Evolutionary conservation across 37 sponge, comb jelly and placozoan genomes (phyloP).

Genomic region (Halisarca cf. caerulea): DNA sequence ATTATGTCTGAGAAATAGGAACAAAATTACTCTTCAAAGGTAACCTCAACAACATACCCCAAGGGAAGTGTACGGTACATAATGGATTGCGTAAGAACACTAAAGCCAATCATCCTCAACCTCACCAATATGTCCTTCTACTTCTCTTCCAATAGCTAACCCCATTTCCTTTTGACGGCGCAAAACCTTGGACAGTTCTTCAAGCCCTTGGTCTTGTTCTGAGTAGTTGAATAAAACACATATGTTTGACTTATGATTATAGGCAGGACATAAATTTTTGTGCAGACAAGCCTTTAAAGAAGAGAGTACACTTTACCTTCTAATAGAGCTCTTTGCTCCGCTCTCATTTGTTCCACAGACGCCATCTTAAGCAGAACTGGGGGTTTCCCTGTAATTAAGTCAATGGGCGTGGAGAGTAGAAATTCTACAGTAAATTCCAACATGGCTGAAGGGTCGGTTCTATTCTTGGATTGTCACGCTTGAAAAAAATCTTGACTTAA

Average conservation of each 20-base stretch:
- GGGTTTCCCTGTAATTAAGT: slow-evolving; percentile 7
- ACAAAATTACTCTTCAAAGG: neutral
- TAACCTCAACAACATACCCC: neutral
- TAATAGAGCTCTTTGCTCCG: slow-evolving; percentile 53
- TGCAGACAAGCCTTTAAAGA: neutral
- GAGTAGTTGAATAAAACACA: too few relatives aligned
- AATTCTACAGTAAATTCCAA: neutral
- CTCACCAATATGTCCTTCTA: slow-evolving; percentile 81
- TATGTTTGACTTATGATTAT: too few relatives aligned
- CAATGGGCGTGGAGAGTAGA: neutral
- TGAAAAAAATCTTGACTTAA: neutral
- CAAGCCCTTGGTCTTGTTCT: slow-evolving; percentile 90
- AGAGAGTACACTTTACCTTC: slow-evolving; percentile 6
- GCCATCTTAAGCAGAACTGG: slow-evolving; percentile 1
- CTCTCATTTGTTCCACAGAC: slow-evolving; percentile 34
- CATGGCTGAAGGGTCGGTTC: slow-evolving; percentile 9
- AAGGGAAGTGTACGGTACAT: too few relatives aligned
- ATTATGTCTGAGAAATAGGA: slow-evolving; percentile 2
- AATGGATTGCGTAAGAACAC: too few relatives aligned
- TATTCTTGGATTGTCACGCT: neutral
- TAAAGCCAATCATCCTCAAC: too few relatives aligned
- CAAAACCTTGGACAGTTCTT: slow-evolving; percentile 73
- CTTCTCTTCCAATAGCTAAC: slow-evolving; percentile 75
- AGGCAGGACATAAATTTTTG: too few relatives aligned
- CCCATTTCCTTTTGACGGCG: slow-evolving; percentile 81